Evolutionary conservation across 2,797 vertebrate species (phyloP), one percentile per base, ranked within the genome.

Genomic region (Coccyzus lansbergi): DNA sequence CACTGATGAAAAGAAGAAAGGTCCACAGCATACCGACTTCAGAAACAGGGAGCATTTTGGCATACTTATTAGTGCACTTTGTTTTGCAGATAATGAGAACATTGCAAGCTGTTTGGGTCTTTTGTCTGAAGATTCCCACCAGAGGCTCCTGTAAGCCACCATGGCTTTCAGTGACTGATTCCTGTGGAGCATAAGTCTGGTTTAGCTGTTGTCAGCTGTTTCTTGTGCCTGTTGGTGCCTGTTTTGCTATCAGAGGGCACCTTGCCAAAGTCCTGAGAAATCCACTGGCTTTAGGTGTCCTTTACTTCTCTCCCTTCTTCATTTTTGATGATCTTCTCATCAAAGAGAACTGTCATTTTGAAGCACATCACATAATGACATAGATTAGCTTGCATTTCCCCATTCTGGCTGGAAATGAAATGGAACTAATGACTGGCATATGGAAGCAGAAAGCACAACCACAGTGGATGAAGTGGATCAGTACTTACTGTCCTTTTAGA

Each of bases 71-170:
- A 97, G 69, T 84, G 84, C 67, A 83, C 91, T 97, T 98, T 97
- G 94, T 97, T 97, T 97, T 92, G 88, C 89, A 94, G 92, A 97
- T 97, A 98, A 97, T 97, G 95, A 97, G 95, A 85, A 97, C 82
- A 92, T 94, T 93, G 90, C 95, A 97, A 97, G 83, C 95, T 97
- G 88, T 85, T 96, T 96, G 77, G 36, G n/a, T 92, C 95, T 97
- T 98, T 97, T 97, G 94, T 97, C 89, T 96, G 64, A 90, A 97
- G 95, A 84, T 89, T 93, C 88, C 88, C 92, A 96, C 81, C 80
- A 97, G 94, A 95, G 86, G 31, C 88, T 96, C 90, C 89, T 93
- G 80, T 83, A 93, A 94, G 71, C 58, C 44, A 3, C 71, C 46
- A 20, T 79, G 74, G 85, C 86, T 96, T 97, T 95, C 93, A 84